A percentile compares a stretch with the other conserved stretches of the same genome.
Evolutionary conservation across 1,140 invertebrate species (phyloP).

Genomic region (Macrosteles quadrilineatus): DNA sequence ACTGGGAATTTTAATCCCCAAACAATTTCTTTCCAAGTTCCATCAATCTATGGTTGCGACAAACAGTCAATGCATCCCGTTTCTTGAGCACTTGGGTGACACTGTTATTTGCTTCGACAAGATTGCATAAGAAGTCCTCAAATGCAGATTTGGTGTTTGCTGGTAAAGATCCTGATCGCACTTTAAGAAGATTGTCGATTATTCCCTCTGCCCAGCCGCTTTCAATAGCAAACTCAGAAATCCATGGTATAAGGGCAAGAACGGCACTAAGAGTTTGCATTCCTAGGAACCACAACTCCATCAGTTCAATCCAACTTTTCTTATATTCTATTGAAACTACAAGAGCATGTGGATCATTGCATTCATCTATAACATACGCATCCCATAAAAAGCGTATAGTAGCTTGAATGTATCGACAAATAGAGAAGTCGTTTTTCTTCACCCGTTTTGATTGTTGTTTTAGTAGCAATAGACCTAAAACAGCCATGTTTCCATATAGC

Average conservation of each 20-base stretch:
- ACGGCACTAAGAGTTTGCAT: slow-evolving; percentile 89
- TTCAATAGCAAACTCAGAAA: slow-evolving; percentile 86
- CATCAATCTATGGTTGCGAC: slow-evolving; percentile 84
- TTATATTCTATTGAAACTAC: slow-evolving; percentile 85
- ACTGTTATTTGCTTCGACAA: slow-evolving; percentile 77
- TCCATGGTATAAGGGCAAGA: slow-evolving; percentile 78
- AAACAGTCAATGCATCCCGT: slow-evolving; percentile 76
- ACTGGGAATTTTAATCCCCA: slow-evolving; percentile 79
- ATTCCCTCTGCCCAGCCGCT: slow-evolving; percentile 91
- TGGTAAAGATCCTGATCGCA: slow-evolving; percentile 76
- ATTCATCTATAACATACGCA: slow-evolving; percentile 86
- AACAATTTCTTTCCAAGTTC: slow-evolving; percentile 83
- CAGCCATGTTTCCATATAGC: slow-evolving; percentile 79
- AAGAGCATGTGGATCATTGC: slow-evolving; percentile 73
- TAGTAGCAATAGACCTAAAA: slow-evolving; percentile 78
- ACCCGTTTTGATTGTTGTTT: slow-evolving; percentile 80
- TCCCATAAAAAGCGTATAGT: slow-evolving; percentile 91
- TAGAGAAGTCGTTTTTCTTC: slow-evolving; percentile 84
- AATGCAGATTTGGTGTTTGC: slow-evolving; percentile 84
- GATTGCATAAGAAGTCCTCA: slow-evolving; percentile 83
- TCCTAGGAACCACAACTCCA: slow-evolving; percentile 90
- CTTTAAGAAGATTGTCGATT: slow-evolving; percentile 74
- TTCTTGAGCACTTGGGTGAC: slow-evolving; percentile 78
- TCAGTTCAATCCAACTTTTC: slow-evolving; percentile 83
- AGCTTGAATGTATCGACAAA: slow-evolving; percentile 82